Evolutionary conservation across 2,797 vertebrate species (phyloP).

Genomic region (Myotis vivesi): DNA sequence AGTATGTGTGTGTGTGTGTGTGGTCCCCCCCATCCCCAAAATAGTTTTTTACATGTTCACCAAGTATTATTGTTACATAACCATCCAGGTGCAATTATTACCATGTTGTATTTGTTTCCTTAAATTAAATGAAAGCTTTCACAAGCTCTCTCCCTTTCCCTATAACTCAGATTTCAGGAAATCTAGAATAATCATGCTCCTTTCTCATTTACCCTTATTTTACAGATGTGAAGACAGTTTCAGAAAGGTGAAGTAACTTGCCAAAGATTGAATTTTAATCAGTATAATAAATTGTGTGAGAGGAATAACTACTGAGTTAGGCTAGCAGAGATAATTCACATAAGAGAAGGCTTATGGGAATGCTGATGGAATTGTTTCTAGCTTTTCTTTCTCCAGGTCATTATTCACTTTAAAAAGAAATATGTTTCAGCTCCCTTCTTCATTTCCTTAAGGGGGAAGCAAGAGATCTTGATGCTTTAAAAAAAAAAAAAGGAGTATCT

Average conservation of each 20-base stretch:
- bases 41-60: not conserved
- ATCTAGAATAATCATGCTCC: not conserved
- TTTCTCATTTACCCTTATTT: slow-evolving; percentile 6
- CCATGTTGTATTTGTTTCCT: not conserved
- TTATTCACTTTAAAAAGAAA: not conserved
- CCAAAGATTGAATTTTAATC: not conserved
- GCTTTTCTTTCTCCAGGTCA: not conserved
- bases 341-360: not conserved
- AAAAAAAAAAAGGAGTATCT: not conserved
- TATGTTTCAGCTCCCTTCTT: not conserved
- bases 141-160: not conserved
- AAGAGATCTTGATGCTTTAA: not conserved
- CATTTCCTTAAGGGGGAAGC: not conserved
- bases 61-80: not conserved
- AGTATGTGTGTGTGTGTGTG: too few species aligned
- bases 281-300: not conserved
- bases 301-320: not conserved
- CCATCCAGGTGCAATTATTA: not conserved
- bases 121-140: not conserved
- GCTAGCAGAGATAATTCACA: not conserved
- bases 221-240: not conserved
- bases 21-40: not conserved
- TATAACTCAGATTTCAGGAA: not conserved
- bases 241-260: not conserved
- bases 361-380: not conserved